Evolutionary conservation across 2,888 invertebrate species (phyloP).

Genomic region (Enoplolaimus lenunculus): DNA sequence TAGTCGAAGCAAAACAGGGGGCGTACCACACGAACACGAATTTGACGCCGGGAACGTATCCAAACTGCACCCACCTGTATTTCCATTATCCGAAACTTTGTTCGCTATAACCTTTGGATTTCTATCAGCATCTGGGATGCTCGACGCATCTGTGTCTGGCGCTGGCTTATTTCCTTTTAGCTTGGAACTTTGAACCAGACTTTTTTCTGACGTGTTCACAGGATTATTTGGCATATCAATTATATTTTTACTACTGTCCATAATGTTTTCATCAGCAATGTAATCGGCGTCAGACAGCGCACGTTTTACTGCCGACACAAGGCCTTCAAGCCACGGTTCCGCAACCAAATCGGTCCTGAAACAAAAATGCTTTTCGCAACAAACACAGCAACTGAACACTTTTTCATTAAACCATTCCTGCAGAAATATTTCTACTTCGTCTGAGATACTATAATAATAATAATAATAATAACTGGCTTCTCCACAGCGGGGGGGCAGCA

Average conservation of each 20-base stretch:
- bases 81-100: no score
- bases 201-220: neutral
- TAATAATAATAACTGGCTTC: constrained; percentile 21
- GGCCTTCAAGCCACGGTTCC: constrained; percentile 48
- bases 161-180: no score
- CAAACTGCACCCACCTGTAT: no score
- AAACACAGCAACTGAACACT: neutral
- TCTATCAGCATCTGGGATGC: no score
- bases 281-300: neutral
- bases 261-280: neutral
- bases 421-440: no score
- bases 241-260: neutral
- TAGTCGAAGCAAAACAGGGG: no score
- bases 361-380: constrained; percentile 21
- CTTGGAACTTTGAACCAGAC: neutral
- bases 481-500: no score
- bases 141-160: no score
- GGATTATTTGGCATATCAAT: neutral
- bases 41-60: no score
- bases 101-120: no score
- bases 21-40: no score
- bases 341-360: constrained; percentile 45
- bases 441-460: constrained; percentile 15
- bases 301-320: constrained; percentile 27
- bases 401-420: no score